Percentiles rank a stretch among this genome's conserved stretches.
Conservation (phyloP, 2,797 vertebrate genomes). For the Lophotriccus pileatus region DNA sequence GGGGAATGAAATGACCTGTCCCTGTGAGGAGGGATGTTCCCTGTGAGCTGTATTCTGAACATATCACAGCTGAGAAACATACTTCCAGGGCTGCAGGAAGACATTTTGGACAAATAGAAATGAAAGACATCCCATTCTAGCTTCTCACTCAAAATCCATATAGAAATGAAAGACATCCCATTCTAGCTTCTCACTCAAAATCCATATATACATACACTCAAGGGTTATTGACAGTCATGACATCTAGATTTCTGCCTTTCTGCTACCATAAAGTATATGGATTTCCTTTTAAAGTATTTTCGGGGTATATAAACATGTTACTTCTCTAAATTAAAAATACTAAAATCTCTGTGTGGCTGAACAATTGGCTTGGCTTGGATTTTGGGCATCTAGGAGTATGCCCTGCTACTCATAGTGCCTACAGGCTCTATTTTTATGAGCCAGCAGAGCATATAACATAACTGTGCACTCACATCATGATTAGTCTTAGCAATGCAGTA, state of each 20-base stretch:
- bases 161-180: background rate
- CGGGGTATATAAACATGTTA: background rate
- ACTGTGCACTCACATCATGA: background rate
- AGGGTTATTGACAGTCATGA: background rate
- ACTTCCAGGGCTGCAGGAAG: background rate
- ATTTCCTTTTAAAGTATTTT: background rate
- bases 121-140: background rate
- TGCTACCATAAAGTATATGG: background rate
- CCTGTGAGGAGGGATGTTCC: slow-evolving; percentile 15
- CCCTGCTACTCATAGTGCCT: background rate
- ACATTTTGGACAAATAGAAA: background rate
- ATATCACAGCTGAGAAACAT: slow-evolving; percentile 8
- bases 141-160: background rate
- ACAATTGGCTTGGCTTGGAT: background rate
- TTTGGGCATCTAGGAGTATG: background rate
- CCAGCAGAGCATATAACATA: background rate
- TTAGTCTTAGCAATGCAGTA: background rate
- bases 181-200: background rate
- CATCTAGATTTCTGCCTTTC: background rate
- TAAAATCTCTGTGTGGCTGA: background rate
- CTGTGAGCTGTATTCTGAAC: slow-evolving; percentile 29
- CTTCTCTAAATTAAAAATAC: background rate
- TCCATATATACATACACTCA: background rate
- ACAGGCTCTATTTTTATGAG: background rate
- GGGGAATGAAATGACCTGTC: background rate